phyloP scores from a whole-genome alignment of 2,113 vertebrate genomes.

The Nibea albiflora region DNA sequence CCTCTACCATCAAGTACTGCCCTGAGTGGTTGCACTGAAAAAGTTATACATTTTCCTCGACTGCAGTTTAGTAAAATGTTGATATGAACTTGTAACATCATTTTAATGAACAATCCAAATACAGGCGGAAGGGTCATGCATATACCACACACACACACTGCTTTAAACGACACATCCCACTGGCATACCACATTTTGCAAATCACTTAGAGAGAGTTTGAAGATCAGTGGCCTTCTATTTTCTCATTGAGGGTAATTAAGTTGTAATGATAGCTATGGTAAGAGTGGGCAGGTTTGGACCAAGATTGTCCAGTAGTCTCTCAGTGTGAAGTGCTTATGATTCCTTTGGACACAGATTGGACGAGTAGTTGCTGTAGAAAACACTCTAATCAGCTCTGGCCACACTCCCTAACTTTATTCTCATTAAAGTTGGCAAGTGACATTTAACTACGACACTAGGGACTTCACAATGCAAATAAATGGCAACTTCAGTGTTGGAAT shows the following conservation, averaged over 20 bases:
- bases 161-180: slow-evolving; percentile 34
- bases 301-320: slow-evolving; percentile 49
- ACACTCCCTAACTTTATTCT: slow-evolving; percentile 74
- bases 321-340: slow-evolving; percentile 65
- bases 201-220: slow-evolving; percentile 29
- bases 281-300: slow-evolving; percentile 27
- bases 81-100: slow-evolving; percentile 4
- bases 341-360: slow-evolving; percentile 60
- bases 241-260: slow-evolving; percentile 60
- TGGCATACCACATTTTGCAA: slow-evolving; percentile 34
- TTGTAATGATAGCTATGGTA: slow-evolving; percentile 17
- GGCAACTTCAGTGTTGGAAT: slow-evolving; percentile 77
- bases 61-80: background rate
- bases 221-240: slow-evolving; percentile 37
- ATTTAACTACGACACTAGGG: slow-evolving; percentile 79
- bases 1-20: no score
- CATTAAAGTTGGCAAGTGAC: slow-evolving; percentile 82
- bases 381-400: slow-evolving; percentile 72
- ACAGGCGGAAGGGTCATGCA: slow-evolving; percentile 9
- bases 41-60: background rate
- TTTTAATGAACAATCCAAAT: slow-evolving; percentile 1
- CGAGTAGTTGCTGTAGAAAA: slow-evolving; percentile 65
- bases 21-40: no score
- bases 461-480: slow-evolving; percentile 82
- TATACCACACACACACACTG: background rate